Evolutionary conservation across 2,797 vertebrate genomes (phyloP).

Genomic region (Enteromius afrohamiltoni): DNA sequence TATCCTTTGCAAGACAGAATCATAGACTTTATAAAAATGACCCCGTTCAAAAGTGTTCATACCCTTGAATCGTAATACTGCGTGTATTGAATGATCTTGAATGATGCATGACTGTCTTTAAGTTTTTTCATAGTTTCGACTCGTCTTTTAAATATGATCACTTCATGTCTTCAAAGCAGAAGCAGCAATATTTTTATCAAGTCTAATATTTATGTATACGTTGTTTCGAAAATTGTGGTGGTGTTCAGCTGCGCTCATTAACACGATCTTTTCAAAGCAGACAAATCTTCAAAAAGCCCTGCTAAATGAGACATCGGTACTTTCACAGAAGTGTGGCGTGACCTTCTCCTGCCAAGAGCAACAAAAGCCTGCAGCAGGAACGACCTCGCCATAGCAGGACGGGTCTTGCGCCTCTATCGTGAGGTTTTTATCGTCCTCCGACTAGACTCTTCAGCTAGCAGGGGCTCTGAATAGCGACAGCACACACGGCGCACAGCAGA

Average conservation of each 20-base stretch:
- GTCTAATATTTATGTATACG: too few species aligned
- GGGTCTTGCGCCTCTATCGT: not conserved
- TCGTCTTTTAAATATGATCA: not conserved
- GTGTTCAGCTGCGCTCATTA: not conserved
- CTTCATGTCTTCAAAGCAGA: not conserved
- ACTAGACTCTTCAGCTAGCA: slow-evolving; percentile 17
- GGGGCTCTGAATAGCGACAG: not conserved
- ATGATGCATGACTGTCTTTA: too few species aligned
- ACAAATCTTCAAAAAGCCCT: not conserved
- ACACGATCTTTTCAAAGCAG: not conserved
- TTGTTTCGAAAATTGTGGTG: not conserved
- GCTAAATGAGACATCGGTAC: not conserved
- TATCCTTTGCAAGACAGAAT: too few species aligned
- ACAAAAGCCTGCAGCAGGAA: slow-evolving; percentile 25
- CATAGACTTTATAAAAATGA: too few species aligned
- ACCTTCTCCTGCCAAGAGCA: slow-evolving; percentile 21
- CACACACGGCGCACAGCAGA: slow-evolving; percentile 11
- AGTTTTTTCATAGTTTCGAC: too few species aligned
- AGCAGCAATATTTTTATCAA: not conserved
- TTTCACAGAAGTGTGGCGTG: not conserved
- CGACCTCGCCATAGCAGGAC: slow-evolving; percentile 22
- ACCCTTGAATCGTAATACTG: too few species aligned
- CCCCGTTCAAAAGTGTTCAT: too few species aligned
- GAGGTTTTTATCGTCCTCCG: not conserved
- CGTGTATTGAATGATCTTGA: too few species aligned